Conservation (phyloP, 1,140 invertebrate genomes). For the Chironomus striatipennis region DNA sequence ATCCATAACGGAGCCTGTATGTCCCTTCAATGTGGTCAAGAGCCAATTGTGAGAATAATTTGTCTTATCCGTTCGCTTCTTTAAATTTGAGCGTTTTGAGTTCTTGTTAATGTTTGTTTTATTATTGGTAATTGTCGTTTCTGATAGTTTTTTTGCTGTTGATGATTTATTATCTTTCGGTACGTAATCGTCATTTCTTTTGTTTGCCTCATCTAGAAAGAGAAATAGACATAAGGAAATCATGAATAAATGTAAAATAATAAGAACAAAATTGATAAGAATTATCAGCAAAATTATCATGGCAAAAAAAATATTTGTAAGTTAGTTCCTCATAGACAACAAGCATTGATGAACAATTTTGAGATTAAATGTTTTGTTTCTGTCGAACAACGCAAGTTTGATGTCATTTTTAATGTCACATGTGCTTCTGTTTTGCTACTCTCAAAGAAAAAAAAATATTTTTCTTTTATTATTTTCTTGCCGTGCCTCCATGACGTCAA, state of each 20-base stretch:
- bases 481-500: no score
- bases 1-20: slow-evolving; percentile 59
- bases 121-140: not conserved
- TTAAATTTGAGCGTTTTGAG: slow-evolving; percentile 17
- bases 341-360: no score
- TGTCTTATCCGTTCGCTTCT: not conserved
- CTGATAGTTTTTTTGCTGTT: not conserved
- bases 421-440: no score
- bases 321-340: no score
- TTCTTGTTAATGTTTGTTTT: not conserved
- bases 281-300: not conserved
- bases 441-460: no score
- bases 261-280: not conserved
- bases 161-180: not conserved
- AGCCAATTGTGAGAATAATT: slow-evolving; percentile 47
- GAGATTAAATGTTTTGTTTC: no score
- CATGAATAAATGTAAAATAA: not conserved
- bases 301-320: not conserved
- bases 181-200: not conserved
- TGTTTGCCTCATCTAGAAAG: slow-evolving; percentile 12
- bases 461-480: no score
- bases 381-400: no score
- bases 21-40: slow-evolving; percentile 66
- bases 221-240: not conserved
- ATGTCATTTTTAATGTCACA: no score